Conservation (phyloP, 2,888 invertebrate genomes). For the Perdita meconis region DNA sequence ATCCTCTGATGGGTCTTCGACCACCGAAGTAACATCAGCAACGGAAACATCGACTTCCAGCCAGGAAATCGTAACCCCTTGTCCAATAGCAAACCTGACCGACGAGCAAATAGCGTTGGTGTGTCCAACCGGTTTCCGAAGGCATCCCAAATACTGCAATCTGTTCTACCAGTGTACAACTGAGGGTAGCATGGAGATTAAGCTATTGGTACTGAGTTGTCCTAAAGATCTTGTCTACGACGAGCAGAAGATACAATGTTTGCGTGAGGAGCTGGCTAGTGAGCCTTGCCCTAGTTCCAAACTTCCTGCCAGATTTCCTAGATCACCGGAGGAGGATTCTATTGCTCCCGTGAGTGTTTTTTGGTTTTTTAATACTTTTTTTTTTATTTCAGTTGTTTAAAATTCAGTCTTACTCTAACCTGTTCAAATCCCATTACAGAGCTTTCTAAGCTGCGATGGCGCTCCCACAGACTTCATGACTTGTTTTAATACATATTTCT, state of each 20-base stretch:
- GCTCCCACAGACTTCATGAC: too few relatives aligned
- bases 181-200: slow-evolving; percentile 88
- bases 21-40: slow-evolving; percentile 31
- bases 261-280: slow-evolving; percentile 87
- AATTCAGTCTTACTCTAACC: too few relatives aligned
- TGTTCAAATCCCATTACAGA: too few relatives aligned
- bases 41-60: slow-evolving; percentile 35
- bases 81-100: slow-evolving; percentile 85
- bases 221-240: slow-evolving; percentile 92
- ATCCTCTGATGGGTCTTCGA: slow-evolving; percentile 42
- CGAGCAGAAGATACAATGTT: slow-evolving; percentile 89
- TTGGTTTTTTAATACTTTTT: too few relatives aligned
- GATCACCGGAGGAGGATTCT: slow-evolving; percentile 85
- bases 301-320: slow-evolving; percentile 86
- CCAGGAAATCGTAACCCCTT: slow-evolving; percentile 67
- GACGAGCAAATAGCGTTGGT: slow-evolving; percentile 90
- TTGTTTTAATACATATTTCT: too few relatives aligned
- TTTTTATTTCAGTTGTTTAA: too few relatives aligned
- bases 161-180: slow-evolving; percentile 93
- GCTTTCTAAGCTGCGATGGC: too few relatives aligned
- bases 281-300: slow-evolving; percentile 87
- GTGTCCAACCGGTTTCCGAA: slow-evolving; percentile 93
- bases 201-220: slow-evolving; percentile 90
- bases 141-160: slow-evolving; percentile 93
- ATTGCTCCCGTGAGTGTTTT: slow-evolving; percentile 86